phyloP scores from a whole-genome alignment of 2,888 invertebrate genomes.

The Aphrophora alni region DNA sequence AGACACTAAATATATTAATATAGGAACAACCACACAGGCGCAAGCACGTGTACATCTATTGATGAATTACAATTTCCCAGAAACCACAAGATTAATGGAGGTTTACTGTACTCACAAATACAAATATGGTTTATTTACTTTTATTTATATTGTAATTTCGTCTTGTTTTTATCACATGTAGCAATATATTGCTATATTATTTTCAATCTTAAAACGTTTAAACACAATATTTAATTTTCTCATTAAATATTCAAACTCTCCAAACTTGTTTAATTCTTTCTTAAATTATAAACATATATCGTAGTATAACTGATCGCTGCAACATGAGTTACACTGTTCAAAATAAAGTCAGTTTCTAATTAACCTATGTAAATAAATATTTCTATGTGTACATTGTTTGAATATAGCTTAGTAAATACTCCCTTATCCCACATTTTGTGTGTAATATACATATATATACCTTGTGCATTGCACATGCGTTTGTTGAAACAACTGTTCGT shows the following conservation, averaged over 20 bases:
- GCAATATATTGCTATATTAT: no score
- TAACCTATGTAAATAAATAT: conserved; percentile 29
- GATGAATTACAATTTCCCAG: no score
- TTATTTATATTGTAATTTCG: no score
- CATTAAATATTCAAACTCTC: background rate
- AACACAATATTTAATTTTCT: no score
- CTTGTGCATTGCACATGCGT: conserved; percentile 28
- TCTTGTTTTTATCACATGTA: no score
- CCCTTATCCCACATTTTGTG: conserved; percentile 14
- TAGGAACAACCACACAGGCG: no score
- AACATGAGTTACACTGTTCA: background rate
- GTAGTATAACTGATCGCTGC: background rate
- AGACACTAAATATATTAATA: no score
- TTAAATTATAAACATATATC: background rate
- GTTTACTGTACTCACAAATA: no score
- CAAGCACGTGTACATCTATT: no score
- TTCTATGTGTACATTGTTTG: conserved; percentile 26
- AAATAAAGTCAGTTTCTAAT: background rate
- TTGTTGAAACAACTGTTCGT: conserved; percentile 32
- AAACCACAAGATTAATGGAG: no score
- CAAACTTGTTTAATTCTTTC: background rate
- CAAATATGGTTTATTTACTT: no score
- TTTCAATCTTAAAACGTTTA: no score
- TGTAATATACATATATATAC: conserved; percentile 35
- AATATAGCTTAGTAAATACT: conserved; percentile 21